These are phyloP conservation scores for Tylochromis polylepis DNA, from an alignment of 2,113 vertebrate genomes.

Conservation along the genomic window DNA sequence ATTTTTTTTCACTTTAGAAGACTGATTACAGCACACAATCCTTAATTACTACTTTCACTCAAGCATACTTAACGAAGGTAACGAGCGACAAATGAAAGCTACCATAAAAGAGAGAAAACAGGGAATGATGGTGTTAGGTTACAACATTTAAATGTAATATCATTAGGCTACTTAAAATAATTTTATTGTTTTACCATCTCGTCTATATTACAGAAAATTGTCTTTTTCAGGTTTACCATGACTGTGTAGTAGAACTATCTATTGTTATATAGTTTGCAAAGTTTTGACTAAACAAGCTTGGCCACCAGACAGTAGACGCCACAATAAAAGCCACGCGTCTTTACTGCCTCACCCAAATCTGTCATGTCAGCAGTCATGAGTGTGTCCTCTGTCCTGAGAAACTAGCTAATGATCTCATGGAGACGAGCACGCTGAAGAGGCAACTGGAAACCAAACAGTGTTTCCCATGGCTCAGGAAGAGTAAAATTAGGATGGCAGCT, in stretches of 20 bases:
- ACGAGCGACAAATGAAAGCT: too few relatives aligned
- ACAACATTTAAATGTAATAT: background rate
- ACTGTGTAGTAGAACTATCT: background rate
- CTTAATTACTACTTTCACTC: too few relatives aligned
- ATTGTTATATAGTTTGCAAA: too few relatives aligned
- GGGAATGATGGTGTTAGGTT: background rate
- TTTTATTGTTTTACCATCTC: background rate
- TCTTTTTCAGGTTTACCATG: background rate
- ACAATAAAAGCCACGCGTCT: background rate
- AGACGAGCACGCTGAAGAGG: background rate
- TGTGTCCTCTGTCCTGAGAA: background rate
- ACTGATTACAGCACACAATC: too few relatives aligned
- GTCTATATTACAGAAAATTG: background rate
- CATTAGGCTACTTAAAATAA: background rate
- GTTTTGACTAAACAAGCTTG: too few relatives aligned
- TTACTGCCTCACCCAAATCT: background rate
- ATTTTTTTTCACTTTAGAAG: too few relatives aligned
- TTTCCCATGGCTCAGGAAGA: background rate
- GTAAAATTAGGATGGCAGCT: background rate
- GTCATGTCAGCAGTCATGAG: background rate
- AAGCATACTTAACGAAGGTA: too few relatives aligned
- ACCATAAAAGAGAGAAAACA: too few relatives aligned
- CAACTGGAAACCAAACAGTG: background rate
- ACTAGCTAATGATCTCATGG: background rate
- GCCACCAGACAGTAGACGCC: background rate